These are phyloP conservation scores for Cryptoleucopteryx plumbea DNA, from an alignment of 2,113 vertebrate species.

Conservation along the genomic window DNA sequence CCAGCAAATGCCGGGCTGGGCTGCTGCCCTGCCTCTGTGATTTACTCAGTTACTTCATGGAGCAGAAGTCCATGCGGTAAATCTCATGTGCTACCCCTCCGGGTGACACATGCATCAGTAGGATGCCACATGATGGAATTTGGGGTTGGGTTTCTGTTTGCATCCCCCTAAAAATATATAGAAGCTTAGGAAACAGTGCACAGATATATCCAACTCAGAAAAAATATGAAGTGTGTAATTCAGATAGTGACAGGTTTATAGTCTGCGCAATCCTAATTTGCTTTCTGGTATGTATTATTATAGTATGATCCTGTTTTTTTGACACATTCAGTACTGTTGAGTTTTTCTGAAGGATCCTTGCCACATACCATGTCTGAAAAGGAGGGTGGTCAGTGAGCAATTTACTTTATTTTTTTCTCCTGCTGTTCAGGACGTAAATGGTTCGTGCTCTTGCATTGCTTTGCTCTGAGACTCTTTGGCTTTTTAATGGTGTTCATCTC, in stretches of 20 bases:
- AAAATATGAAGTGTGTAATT: background rate
- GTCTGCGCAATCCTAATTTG: background rate
- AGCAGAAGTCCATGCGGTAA: background rate
- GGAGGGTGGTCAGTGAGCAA: background rate
- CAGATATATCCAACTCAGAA: background rate
- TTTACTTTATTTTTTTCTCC: background rate
- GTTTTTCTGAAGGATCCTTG: background rate
- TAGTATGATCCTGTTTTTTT: background rate
- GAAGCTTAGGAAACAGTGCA: background rate
- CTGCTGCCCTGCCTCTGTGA: background rate
- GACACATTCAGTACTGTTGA: background rate
- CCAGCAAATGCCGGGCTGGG: background rate
- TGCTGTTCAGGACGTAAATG: background rate
- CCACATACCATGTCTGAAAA: background rate
- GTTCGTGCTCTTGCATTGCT: background rate
- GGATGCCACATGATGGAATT: slow-evolving; percentile 23
- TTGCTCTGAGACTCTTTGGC: background rate
- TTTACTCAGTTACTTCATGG: background rate
- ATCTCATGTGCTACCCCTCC: background rate
- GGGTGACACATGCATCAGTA: background rate
- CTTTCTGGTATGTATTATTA: background rate
- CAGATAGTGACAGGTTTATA: background rate
- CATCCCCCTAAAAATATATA: background rate
- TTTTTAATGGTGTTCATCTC: background rate
- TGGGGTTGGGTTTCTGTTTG: background rate